Evolutionary conservation across 35 echinoderm and acorn worm genomes (phyloP), one percentile per base, ranked within the genome.

Genomic region (Heliocidaris tuberculata): DNA sequence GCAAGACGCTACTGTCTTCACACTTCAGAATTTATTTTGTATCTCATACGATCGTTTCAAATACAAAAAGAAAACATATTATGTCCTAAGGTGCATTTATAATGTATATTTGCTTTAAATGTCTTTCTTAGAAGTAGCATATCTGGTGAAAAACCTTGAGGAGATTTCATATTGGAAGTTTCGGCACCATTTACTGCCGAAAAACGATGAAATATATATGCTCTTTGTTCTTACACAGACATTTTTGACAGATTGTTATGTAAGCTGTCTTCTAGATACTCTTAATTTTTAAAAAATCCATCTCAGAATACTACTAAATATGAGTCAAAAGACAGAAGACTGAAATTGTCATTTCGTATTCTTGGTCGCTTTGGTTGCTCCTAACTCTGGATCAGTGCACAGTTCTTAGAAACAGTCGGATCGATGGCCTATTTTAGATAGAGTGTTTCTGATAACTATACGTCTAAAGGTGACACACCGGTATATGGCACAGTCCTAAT

Each of bases 71-170:
- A 78, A 42, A 17, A 27, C 65, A 78, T 78, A 78, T 78, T 78
- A 78, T 78, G 27, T 78, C 65, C 65, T 78, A 78, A 78, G 65
- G 65, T 78, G 65, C 27, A 78, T 78, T 78, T 78, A 78, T 78
- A 24, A 78, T 27, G 7, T 78, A 78, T 27, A n/a, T 56, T 56
- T 56, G 52, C 52, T 10, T 56, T 42, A 2, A n/a, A 78, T 78
- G 65, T 78, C 3, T 27, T 19, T 78, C 65, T 78, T 5, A 78
- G 27, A 7, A 70, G 60, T 21, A 70, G 24, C 60, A 70, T 21
- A 16, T 70, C 24, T 3, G 60, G 60, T 70, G 60, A 27, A 78
- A 78, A 19, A 78, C 21, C 27, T 78, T 21, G 65, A 78, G 65
- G 65, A 21, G 65, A 78, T 78, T 78, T 78, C 19, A 24, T 78